Percentiles rank a stretch among this genome's conserved stretches.
phyloP scores from a whole-genome alignment of 2,797 vertebrate genomes.

The Sebastes vulpes region DNA sequence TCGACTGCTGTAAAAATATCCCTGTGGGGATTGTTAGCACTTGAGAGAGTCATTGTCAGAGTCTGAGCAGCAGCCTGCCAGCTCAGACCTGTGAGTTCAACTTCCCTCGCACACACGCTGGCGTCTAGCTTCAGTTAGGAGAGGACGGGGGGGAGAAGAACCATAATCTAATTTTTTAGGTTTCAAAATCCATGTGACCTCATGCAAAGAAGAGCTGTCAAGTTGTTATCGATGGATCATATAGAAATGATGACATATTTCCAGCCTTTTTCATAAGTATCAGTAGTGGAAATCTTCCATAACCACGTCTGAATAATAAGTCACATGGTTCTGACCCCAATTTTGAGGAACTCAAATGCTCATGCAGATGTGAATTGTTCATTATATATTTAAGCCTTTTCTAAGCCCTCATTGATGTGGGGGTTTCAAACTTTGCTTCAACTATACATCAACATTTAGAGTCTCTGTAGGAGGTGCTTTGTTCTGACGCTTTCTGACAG shows the following conservation, averaged over 20 bases:
- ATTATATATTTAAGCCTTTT: rapidly evolving
- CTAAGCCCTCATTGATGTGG: not conserved
- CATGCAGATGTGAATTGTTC: not conserved
- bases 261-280: not conserved
- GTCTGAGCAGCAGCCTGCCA: slow-evolving; percentile 20
- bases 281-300: not conserved
- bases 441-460: not conserved
- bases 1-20: slow-evolving; percentile 39
- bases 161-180: not conserved
- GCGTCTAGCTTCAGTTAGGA: not conserved
- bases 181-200: not conserved
- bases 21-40: slow-evolving; percentile 47
- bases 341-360: not conserved
- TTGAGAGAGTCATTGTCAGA: slow-evolving; percentile 45
- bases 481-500: not conserved
- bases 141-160: not conserved
- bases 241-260: not conserved
- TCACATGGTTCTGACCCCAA: not conserved
- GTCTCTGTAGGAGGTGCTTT: not conserved
- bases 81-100: slow-evolving; percentile 24
- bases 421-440: not conserved
- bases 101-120: not conserved
- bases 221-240: not conserved
- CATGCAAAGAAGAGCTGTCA: not conserved
- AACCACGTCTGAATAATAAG: not conserved